Evolutionary conservation across 2,797 vertebrate species (phyloP).

Genomic region (Diplodus sargus): DNA sequence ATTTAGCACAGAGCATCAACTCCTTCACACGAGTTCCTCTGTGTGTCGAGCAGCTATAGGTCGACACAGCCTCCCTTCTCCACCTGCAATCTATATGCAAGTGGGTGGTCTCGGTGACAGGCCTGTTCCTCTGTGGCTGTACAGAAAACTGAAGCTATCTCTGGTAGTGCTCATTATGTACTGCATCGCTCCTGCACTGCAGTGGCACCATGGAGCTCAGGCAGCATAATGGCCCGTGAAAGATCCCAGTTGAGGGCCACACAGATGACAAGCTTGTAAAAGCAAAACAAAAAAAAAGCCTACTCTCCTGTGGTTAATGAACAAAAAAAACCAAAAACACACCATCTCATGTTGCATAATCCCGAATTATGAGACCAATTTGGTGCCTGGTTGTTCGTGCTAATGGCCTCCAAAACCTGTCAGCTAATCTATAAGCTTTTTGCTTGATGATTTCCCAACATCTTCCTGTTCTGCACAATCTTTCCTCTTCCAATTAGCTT

Average conservation of each 20-base stretch:
- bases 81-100: constrained; percentile 7
- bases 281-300: neutral
- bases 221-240: constrained; percentile 33
- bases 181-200: constrained; percentile 32
- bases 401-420: neutral
- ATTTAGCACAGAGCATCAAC: neutral
- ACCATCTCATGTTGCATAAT: neutral
- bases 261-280: constrained; percentile 25
- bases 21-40: constrained; percentile 5
- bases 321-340: neutral
- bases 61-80: neutral
- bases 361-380: constrained; percentile 14
- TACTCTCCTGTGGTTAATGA: constrained; percentile 18
- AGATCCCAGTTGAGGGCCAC: constrained; percentile 26
- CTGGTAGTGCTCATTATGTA: constrained; percentile 35
- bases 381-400: constrained; percentile 5
- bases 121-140: constrained; percentile 21
- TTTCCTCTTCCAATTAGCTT: constrained; percentile 19
- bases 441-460: constrained; percentile 18
- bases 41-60: constrained; percentile 8
- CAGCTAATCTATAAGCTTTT: constrained; percentile 9
- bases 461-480: neutral
- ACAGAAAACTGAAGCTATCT: constrained; percentile 18
- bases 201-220: constrained; percentile 1
- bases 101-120: constrained; percentile 31